Conservation (phyloP, 2,888 invertebrate genomes). For the Balanococcus diminutus region DNA sequence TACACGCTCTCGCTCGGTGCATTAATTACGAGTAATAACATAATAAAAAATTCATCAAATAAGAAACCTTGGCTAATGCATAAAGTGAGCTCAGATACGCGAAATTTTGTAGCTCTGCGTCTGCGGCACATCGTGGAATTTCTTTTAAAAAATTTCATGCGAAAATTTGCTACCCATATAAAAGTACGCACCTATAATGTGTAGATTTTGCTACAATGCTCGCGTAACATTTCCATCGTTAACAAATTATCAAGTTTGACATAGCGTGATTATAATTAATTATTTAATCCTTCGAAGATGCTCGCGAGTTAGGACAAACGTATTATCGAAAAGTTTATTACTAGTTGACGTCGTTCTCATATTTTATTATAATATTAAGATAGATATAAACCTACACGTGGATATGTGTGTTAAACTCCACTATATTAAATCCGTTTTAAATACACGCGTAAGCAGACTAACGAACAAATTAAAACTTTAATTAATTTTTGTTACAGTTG, state of each 20-base stretch:
- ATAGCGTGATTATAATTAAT: conserved; percentile 18
- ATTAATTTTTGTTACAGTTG: conserved; percentile 45
- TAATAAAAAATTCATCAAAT: neutral
- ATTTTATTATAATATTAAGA: too few species aligned
- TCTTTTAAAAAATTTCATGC: neutral
- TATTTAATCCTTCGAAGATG: conserved; percentile 23
- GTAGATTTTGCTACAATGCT: neutral
- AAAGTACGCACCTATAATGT: neutral
- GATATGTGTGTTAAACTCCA: too few species aligned
- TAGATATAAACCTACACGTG: too few species aligned
- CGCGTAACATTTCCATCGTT: neutral
- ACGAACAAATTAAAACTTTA: neutral
- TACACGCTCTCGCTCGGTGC: neutral
- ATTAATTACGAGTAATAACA: too few species aligned
- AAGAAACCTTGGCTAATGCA: neutral
- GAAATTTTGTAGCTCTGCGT: neutral
- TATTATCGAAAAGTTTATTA: conserved; percentile 22
- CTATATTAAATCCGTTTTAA: too few species aligned
- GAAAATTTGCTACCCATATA: neutral
- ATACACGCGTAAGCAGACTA: neutral
- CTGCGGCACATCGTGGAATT: neutral
- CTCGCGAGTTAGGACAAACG: neutral
- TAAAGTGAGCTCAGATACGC: neutral
- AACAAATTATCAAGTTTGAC: conserved; percentile 10
- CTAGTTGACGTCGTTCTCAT: neutral